These are phyloP conservation scores for Echinarachnius parma DNA, from an alignment of 53 echinoderm and acorn worm species.

Conservation along the genomic window DNA sequence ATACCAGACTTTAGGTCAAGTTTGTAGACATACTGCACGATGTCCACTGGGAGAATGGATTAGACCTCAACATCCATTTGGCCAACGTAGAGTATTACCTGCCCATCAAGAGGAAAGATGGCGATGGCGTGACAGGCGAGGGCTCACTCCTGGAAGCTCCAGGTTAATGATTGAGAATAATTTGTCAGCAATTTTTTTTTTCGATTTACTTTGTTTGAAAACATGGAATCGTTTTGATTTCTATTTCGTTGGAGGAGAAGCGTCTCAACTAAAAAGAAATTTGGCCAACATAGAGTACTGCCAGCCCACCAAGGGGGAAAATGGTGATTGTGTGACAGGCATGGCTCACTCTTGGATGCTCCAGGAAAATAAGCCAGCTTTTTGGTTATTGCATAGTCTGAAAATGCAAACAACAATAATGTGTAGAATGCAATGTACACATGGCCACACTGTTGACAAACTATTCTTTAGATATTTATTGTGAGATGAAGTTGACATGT, in stretches of 20 bases:
- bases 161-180: too few species aligned
- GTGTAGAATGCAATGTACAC: too few species aligned
- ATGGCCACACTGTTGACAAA: too few species aligned
- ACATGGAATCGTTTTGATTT: conserved; percentile 53
- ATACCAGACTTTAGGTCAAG: conserved; percentile 81
- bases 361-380: conserved; percentile 76
- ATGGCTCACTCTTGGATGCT: conserved; percentile 86
- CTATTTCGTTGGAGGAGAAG: too few species aligned
- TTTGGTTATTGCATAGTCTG: too few species aligned
- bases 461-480: too few species aligned
- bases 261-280: too few species aligned
- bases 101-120: conserved; percentile 65
- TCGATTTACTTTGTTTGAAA: not conserved
- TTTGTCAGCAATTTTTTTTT: too few species aligned
- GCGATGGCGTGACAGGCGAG: conserved; percentile 92
- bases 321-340: conserved; percentile 87
- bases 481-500: too few species aligned
- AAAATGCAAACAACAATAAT: too few species aligned
- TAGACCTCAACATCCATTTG: conserved; percentile 61
- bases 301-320: conserved; percentile 64
- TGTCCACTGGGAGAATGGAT: conserved; percentile 85
- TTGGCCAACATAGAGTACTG: conserved; percentile 75
- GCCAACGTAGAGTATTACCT: conserved; percentile 79
- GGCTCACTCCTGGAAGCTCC: conserved; percentile 88
- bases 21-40: conserved; percentile 86